Conservation (phyloP, 2,888 invertebrate species). For the Campoletis raptor region DNA sequence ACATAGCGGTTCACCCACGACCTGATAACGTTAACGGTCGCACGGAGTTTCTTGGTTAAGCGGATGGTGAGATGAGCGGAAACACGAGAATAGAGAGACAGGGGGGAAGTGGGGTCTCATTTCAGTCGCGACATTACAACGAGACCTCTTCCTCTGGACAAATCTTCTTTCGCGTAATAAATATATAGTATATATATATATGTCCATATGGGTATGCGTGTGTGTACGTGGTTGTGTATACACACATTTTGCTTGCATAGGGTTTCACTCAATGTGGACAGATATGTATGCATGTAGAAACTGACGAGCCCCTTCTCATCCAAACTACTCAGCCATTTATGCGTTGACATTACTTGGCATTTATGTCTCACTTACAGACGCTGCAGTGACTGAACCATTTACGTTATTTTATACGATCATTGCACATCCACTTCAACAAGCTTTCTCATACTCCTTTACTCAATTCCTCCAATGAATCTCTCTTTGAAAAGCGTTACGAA, state of each 20-base stretch:
- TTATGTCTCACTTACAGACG: conserved; percentile 50
- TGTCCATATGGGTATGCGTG: no score
- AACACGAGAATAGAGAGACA: conserved; percentile 31
- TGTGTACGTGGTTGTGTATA: neutral
- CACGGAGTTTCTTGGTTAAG: conserved; percentile 66
- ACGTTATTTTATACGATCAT: conserved; percentile 33
- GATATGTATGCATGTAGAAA: conserved; percentile 14
- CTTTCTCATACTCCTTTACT: neutral
- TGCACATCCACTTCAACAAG: conserved; percentile 9
- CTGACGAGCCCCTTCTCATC: conserved; percentile 47
- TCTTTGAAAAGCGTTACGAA: neutral
- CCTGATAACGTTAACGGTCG: conserved; percentile 66
- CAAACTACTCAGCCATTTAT: conserved; percentile 47
- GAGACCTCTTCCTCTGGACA: conserved; percentile 27
- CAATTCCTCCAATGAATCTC: neutral
- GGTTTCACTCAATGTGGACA: neutral
- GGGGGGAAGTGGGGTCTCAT: conserved; percentile 24
- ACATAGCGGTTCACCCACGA: conserved; percentile 61
- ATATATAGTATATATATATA: neutral
- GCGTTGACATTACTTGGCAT: conserved; percentile 53
- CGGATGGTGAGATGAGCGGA: conserved; percentile 48
- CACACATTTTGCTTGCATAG: neutral
- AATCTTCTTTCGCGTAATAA: conserved; percentile 28
- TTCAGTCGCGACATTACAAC: conserved; percentile 48
- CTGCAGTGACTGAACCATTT: conserved; percentile 36